Evolutionary conservation across 2,113 vertebrate genomes (phyloP), one percentile per base, ranked within the genome.

Genomic region (Corydoras sp.): DNA sequence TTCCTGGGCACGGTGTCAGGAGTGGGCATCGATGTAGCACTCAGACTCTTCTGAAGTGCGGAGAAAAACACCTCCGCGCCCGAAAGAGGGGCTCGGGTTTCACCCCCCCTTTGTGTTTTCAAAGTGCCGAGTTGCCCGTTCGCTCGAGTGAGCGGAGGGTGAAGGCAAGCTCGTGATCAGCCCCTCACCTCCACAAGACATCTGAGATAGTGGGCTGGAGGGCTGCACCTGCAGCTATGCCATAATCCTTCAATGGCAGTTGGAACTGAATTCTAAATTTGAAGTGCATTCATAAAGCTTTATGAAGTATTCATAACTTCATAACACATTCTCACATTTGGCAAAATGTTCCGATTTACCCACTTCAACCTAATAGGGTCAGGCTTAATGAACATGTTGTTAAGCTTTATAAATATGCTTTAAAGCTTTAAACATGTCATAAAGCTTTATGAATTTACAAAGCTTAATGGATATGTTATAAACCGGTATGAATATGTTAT

Each of bases 31-130:
- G 54, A 56, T 50, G 53, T 9, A 65, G 66, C 61, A 76, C 54
- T 56, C 72, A 77, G 71, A 81, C 74, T 76, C 76, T 79, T 79
- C 74, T 61, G 66, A 82, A 82, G 84, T 76, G 84, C 85, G 65
- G 73, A 69, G 77, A 75, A 81, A 85, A 88, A 86, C 85, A 80
- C 82, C 65, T 85, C 77, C 51, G 72, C 43, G 65, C 74, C 60
- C 72, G 81, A 81, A 70, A 81, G 79, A 76, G 65, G 30, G 74
- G 74, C 72, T 84, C 71, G 6, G 8, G 58, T 77, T 79, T 74
- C 76, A 50, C 7, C 58, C 18, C 18, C 55, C 49, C 51, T 70
- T 72, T 68, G 65, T 59, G 29, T 12, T 65, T 79, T 63, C 58
- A 75, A 73, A 73, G 65, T 31, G n/a, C 49, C 53, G 15, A 65